These are phyloP conservation scores for Popillia japonica DNA, from an alignment of 1,140 invertebrate species.

Conservation along the genomic window DNA sequence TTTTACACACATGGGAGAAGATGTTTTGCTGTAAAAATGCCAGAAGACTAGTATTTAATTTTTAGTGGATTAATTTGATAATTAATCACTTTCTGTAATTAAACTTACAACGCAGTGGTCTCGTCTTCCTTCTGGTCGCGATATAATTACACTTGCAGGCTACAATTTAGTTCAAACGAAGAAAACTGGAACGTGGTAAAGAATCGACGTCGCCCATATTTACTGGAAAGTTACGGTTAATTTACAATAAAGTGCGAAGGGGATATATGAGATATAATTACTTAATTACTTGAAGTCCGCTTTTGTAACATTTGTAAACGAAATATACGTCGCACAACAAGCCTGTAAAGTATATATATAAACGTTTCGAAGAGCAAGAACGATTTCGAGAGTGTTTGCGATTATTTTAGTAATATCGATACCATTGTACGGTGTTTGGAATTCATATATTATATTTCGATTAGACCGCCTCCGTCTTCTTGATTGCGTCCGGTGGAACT, in stretches of 20 bases:
- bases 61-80: conserved; percentile 6
- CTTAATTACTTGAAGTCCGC: no score
- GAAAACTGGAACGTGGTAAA: not conserved
- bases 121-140: not conserved
- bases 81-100: conserved; percentile 7
- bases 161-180: not conserved
- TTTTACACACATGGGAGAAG: not conserved
- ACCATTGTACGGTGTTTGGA: not conserved
- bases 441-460: conserved; percentile 11
- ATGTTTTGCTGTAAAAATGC: not conserved
- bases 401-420: not conserved
- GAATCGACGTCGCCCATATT: not conserved
- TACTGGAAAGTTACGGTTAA: not conserved
- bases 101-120: not conserved
- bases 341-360: no score
- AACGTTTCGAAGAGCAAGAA: no score
- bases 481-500: not conserved
- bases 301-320: no score
- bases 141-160: not conserved
- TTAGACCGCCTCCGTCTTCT: not conserved
- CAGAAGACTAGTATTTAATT: not conserved
- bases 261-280: no score
- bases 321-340: no score
- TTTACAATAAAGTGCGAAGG: no score
- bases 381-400: not conserved